Base-by-base conservation (phyloP, 2,113 vertebrate species). In the Canis aureus region DNA sequence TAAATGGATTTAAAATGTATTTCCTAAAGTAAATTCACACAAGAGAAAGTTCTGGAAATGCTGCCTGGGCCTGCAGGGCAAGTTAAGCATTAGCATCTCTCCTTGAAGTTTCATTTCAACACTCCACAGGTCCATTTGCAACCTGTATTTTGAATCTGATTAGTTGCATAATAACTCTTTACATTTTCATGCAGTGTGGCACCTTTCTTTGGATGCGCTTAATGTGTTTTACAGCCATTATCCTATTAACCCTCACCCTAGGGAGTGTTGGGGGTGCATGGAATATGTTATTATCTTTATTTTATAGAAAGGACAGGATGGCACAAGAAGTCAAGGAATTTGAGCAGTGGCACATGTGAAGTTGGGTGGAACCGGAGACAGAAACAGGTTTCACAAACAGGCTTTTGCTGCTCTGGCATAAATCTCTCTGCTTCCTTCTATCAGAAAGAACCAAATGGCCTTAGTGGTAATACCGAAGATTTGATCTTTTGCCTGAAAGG, bases 131-230 rank as follows among this genome's bases (percentile, higher is more conserved):
- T 84, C 71, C 60, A 20, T 97, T 66, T 96, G 35, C 64, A 96
- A 87, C 64, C 84, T 92, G 74, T 79, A 67, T 81, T 94, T 97
- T 78, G 88, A 96, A 95, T 86, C 32, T 80, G 59, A 91, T 96
- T 82, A 95, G 73, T 90, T 95, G 80, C 94, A 92, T 95, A 96
- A 95, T 96, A 95, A 69, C 78, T 38, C 80, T 91, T 96, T 78
- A 32, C 51, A 35, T 85, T 96, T 97, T 92, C 83, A 83, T 89
- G 73, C 57, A 71, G 8, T 53, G 64, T 80, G 69, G 71, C 66
- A 94, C 43, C 93, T 96, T 89, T 97, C 83, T 95, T 91, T 64
- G 83, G 95, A 97, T 85, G 78, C 98, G 66, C 22, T 15, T 95
- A 69, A 97, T 29, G 71, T 69, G 73, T 74, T 87, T 97, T 83